Percentiles rank a stretch among this genome's conserved stretches.
Conservation (phyloP, 2,888 invertebrate genomes). For the Tenthredo mesomela region DNA sequence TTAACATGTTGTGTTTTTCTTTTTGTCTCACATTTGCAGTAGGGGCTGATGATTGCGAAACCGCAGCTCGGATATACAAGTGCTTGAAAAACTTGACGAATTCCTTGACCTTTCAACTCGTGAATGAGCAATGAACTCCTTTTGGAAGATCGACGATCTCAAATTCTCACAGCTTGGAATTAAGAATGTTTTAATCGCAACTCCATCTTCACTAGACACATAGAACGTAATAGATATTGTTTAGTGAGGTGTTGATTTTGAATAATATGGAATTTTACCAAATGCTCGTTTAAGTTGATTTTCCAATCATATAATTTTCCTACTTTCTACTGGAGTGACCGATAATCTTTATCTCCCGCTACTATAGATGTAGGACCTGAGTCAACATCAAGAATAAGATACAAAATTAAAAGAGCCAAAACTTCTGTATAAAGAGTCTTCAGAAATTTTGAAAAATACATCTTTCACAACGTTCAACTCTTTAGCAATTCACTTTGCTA, state of each 20-base stretch:
- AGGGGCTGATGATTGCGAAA: slow-evolving; percentile 33
- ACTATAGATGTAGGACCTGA: too few relatives aligned
- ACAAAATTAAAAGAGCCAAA: too few relatives aligned
- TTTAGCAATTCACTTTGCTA: too few relatives aligned
- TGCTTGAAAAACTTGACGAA: not conserved
- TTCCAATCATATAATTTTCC: not conserved
- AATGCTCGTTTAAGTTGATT: too few relatives aligned
- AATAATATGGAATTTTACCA: not conserved
- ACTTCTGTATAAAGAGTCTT: too few relatives aligned
- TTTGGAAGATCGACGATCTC: not conserved
- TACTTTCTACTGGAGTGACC: too few relatives aligned
- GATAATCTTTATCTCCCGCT: too few relatives aligned
- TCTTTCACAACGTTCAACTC: too few relatives aligned
- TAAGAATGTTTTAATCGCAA: not conserved
- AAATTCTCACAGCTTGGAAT: not conserved
- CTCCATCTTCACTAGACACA: not conserved
- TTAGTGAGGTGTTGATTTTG: not conserved
- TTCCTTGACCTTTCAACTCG: not conserved
- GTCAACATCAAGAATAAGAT: too few relatives aligned
- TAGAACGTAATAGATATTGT: not conserved
- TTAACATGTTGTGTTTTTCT: not conserved
- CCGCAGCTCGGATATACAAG: not conserved
- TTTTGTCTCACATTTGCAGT: not conserved
- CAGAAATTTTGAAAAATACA: too few relatives aligned
- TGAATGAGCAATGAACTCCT: not conserved